A percentile compares a stretch with the other conserved stretches of the same genome.
These are phyloP conservation scores for Burhinus oedicnemus DNA, from an alignment of 2,113 vertebrate genomes.

Conservation along the genomic window DNA sequence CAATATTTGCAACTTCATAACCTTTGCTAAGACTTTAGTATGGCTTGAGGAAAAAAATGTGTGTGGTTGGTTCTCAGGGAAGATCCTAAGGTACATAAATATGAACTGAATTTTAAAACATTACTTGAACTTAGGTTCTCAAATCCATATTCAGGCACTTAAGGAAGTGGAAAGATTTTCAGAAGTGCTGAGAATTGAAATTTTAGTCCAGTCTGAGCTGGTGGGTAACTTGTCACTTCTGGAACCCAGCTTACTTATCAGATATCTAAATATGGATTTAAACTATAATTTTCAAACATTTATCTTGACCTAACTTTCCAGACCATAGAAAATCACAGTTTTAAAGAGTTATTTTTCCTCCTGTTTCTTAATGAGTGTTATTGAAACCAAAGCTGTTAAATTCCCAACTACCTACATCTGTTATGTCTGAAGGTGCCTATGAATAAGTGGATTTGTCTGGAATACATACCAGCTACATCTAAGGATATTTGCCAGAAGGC, in stretches of 20 bases:
- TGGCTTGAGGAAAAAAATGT: background rate
- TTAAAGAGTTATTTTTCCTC: background rate
- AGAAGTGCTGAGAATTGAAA: background rate
- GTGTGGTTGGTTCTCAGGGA: background rate
- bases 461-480: background rate
- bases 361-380: background rate
- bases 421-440: background rate
- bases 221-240: background rate
- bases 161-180: background rate
- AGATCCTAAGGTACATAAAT: background rate
- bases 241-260: background rate
- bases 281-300: background rate
- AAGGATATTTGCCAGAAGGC: background rate
- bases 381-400: background rate
- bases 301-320: background rate
- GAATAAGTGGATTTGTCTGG: background rate
- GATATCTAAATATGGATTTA: background rate
- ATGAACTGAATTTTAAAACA: constrained; percentile 20
- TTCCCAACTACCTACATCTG: background rate
- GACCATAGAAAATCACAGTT: background rate
- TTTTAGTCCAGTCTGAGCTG: background rate
- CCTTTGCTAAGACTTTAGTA: constrained; percentile 1
- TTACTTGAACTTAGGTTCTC: background rate
- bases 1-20: constrained; percentile 39
- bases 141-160: background rate